Base-by-base conservation (phyloP, 2,797 vertebrate genomes). In the Spinus olivaceus region DNA sequence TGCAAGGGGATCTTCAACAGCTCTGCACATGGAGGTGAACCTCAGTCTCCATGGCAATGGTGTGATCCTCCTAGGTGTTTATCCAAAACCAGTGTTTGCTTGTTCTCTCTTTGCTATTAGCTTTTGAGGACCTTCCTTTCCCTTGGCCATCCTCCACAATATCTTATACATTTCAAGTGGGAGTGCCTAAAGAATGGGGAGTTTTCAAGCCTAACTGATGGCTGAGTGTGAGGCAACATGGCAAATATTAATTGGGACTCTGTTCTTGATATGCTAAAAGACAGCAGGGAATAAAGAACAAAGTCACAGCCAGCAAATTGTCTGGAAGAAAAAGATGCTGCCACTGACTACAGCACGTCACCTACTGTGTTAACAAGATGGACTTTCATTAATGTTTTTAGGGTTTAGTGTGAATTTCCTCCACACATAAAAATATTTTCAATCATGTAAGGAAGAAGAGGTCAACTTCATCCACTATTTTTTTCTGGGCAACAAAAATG, bases 221-320 rank as follows among this genome's bases (percentile, higher is more conserved):
- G 24, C 51, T 81, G 66, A 77, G n/a, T 60, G 35, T 77, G 66
- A 91, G 39, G 14, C 51, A 82, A 70, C 16, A 47, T 4, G 14
- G 37, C 46, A 93, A 93, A 67, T 71, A 91, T 65, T 89, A 92
- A 85, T 77, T 67, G n/a, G 20, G 21, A 85, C 27, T 73, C 70
- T 80, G 32, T 87, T 89, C 67, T 53, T 74, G 65, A 80, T 60
- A 14, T 4, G 24, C 41, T 63, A 69, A 2, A 13, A 86, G 60
- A 77, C 83, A 78, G 74, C 60, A 82, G 77, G 67, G 83, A 94
- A 84, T 47, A 86, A 95, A 86, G 80, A 95, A 88, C 51, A 81
- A 95, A 92, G 77, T 65, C 77, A 69, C 22, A 63, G 54, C 5
- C 10, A 85, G 60, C 6, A 3, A 95, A 85, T 44, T 87, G 67